Evolutionary conservation across 2,113 vertebrate species (phyloP).

Genomic region (Tautogolabrus adspersus): DNA sequence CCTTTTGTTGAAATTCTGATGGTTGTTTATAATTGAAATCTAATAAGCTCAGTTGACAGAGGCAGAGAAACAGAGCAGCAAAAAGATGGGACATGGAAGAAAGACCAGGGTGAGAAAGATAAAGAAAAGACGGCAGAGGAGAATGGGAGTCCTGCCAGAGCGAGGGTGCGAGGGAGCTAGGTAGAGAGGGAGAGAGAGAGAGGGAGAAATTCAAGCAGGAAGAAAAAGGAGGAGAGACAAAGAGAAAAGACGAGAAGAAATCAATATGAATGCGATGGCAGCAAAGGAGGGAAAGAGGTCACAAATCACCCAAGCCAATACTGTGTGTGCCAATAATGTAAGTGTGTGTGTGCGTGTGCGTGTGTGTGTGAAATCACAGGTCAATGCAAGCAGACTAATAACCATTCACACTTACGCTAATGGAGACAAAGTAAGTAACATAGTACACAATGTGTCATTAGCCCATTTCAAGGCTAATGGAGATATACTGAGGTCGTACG

Average conservation of each 20-base stretch:
- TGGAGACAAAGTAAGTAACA: constrained; percentile 80
- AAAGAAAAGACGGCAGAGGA: constrained; percentile 19
- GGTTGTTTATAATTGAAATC: constrained; percentile 60
- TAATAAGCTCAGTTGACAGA: constrained; percentile 12
- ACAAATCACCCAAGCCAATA: constrained; percentile 77
- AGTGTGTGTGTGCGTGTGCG: constrained; percentile 31
- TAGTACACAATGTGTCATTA: constrained; percentile 67
- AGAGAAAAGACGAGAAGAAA: constrained; percentile 70
- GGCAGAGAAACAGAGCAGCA: neutral
- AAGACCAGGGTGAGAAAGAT: neutral
- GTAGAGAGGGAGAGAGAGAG: constrained; percentile 19
- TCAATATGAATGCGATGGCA: constrained; percentile 76
- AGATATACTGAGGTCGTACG: constrained; percentile 58
- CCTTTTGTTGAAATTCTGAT: constrained; percentile 39
- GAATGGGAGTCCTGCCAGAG: constrained; percentile 35
- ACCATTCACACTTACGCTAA: constrained; percentile 76
- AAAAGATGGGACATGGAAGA: neutral
- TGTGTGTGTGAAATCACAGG: constrained; percentile 57
- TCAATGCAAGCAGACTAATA: constrained; percentile 73
- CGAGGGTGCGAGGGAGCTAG: neutral
- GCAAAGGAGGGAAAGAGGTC: constrained; percentile 78
- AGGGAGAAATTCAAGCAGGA: constrained; percentile 55
- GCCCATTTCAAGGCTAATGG: constrained; percentile 71
- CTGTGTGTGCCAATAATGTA: constrained; percentile 46
- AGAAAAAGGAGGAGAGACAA: constrained; percentile 49